Evolutionary conservation across 2,888 invertebrate species (phyloP).

Genomic region (Pseudococcus viburni): DNA sequence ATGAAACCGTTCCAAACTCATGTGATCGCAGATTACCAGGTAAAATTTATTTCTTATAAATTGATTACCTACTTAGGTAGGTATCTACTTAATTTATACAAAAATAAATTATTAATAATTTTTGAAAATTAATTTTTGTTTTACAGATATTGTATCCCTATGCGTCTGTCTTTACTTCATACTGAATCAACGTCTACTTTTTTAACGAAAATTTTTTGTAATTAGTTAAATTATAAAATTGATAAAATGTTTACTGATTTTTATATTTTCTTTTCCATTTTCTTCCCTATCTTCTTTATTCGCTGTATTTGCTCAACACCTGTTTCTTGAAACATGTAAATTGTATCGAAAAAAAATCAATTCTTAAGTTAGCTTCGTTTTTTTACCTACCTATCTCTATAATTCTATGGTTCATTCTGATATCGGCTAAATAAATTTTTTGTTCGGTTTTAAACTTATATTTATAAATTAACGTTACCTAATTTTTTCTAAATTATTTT

Average conservation of each 20-base stretch:
- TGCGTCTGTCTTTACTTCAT: neutral
- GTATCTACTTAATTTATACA: too few species aligned
- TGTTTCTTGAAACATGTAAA: neutral
- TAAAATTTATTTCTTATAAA: neutral
- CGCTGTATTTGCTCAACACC: constrained; percentile 5
- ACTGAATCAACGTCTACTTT: neutral
- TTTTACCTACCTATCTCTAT: neutral
- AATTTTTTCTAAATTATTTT: constrained; percentile 10
- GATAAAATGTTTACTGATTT: neutral
- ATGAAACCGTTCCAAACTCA: neutral
- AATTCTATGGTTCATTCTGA: neutral
- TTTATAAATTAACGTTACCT: neutral
- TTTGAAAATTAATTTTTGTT: neutral
- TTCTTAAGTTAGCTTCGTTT: neutral
- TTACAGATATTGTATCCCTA: neutral
- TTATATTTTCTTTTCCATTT: neutral
- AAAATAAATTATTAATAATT: too few species aligned
- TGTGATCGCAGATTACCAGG: neutral
- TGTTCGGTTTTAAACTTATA: neutral
- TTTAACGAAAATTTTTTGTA: neutral
- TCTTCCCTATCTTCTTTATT: neutral
- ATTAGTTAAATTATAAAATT: neutral
- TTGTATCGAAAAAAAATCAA: neutral
- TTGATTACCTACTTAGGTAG: too few species aligned
- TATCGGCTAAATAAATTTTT: neutral